These are phyloP conservation scores for Jordanella pulchra DNA, from an alignment of 2,797 vertebrate genomes.

Conservation along the genomic window DNA sequence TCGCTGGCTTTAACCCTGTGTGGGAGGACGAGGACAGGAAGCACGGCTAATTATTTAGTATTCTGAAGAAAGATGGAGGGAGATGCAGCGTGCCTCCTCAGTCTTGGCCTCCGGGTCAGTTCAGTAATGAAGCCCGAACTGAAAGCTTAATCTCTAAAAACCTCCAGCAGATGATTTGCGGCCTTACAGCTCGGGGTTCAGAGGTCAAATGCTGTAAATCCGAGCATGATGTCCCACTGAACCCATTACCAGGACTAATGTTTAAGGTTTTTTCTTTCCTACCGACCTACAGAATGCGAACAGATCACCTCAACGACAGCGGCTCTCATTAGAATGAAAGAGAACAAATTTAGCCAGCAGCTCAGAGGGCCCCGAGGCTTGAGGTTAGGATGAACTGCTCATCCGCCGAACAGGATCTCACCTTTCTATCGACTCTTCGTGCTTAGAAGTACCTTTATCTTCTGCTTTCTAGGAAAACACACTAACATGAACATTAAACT, in stretches of 20 bases:
- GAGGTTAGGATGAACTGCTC: constrained; percentile 34
- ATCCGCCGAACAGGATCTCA: constrained; percentile 3
- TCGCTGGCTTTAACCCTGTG: constrained; percentile 34
- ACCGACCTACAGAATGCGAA: constrained; percentile 42
- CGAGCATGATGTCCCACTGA: constrained; percentile 55
- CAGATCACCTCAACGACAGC: constrained; percentile 23
- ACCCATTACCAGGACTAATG: constrained; percentile 71
- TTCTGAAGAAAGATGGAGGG: constrained; percentile 33
- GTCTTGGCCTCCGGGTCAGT: constrained; percentile 16
- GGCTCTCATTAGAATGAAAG: constrained; percentile 64
- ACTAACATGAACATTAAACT: neutral
- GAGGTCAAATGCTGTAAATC: constrained; percentile 70
- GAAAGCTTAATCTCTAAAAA: constrained; percentile 21
- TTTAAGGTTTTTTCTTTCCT: constrained; percentile 30
- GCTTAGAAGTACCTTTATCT: constrained; percentile 1
- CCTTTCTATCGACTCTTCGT: constrained; percentile 1
- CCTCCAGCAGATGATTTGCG: constrained; percentile 35
- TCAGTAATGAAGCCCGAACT: constrained; percentile 28
- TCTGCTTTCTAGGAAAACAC: neutral
- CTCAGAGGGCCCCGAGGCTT: constrained; percentile 11
- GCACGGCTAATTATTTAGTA: constrained; percentile 53
- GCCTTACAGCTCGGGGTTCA: constrained; percentile 45
- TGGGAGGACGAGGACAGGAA: constrained; percentile 53
- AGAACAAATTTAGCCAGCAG: constrained; percentile 22
- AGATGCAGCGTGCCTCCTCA: constrained; percentile 18